These are phyloP conservation scores for Diaperis boleti DNA, from an alignment of 2,888 invertebrate species.

Conservation along the genomic window DNA sequence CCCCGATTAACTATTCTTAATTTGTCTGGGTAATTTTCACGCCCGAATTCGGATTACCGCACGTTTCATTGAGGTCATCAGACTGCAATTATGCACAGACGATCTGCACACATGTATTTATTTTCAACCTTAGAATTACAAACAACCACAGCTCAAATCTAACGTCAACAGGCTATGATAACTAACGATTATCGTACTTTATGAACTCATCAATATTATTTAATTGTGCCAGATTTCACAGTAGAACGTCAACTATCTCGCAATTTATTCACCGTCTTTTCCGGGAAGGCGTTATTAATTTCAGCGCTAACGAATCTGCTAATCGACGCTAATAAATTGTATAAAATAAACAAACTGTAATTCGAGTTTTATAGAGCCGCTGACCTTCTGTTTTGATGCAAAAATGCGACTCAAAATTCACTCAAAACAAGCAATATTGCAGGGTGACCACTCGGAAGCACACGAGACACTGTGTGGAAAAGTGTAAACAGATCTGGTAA, in stretches of 20 bases:
- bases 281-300: background rate
- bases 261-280: background rate
- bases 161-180: background rate
- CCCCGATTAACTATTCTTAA: constrained; percentile 12
- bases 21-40: background rate
- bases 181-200: background rate
- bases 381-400: background rate
- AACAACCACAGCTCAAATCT: background rate
- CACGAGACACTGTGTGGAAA: too few species aligned
- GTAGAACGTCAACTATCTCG: background rate
- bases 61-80: background rate
- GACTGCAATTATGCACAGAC: too few species aligned
- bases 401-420: too few species aligned
- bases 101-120: too few species aligned
- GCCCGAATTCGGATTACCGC: background rate
- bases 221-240: too few species aligned
- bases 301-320: constrained; percentile 1
- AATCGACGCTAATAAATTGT: background rate
- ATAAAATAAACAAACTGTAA: background rate
- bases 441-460: too few species aligned
- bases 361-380: background rate
- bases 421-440: too few species aligned
- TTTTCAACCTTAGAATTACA: too few species aligned
- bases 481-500: too few species aligned
- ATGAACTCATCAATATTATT: too few species aligned